Evolutionary conservation across 2,797 vertebrate genomes (phyloP).

Genomic region (Chromis chromis): DNA sequence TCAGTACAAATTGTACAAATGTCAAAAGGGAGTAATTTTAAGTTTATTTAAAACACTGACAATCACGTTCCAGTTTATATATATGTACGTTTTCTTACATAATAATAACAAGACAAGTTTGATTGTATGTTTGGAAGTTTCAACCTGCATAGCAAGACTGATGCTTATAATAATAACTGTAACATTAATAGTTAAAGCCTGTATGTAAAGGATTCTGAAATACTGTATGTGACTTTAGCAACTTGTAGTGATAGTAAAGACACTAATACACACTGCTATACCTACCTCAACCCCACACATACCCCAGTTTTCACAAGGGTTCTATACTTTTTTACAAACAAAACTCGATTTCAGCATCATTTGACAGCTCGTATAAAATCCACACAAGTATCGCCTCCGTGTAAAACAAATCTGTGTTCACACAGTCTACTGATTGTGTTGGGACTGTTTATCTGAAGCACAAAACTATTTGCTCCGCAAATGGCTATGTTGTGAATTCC

Average conservation of each 20-base stretch:
- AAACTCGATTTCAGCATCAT: background rate
- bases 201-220: background rate
- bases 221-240: background rate
- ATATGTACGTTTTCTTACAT: background rate
- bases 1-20: background rate
- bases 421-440: slow-evolving; percentile 32
- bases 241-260: background rate
- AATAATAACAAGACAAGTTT: background rate
- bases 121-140: background rate
- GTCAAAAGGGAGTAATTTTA: background rate
- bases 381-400: background rate
- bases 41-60: background rate
- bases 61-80: background rate
- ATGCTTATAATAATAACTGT: too few species aligned
- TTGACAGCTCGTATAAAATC: background rate
- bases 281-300: background rate
- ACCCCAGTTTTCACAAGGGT: background rate
- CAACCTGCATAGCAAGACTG: too few species aligned
- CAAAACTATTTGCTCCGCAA: slow-evolving; percentile 13
- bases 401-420: slow-evolving; percentile 6
- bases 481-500: slow-evolving; percentile 28
- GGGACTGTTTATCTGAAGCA: slow-evolving; percentile 32
- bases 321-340: background rate
- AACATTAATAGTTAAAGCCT: slow-evolving; percentile 6
- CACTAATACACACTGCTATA: background rate